A percentile compares a stretch with the other conserved stretches of the same genome.
Conservation (phyloP, 2,797 vertebrate species). For the Zenarchopterus dispar region DNA sequence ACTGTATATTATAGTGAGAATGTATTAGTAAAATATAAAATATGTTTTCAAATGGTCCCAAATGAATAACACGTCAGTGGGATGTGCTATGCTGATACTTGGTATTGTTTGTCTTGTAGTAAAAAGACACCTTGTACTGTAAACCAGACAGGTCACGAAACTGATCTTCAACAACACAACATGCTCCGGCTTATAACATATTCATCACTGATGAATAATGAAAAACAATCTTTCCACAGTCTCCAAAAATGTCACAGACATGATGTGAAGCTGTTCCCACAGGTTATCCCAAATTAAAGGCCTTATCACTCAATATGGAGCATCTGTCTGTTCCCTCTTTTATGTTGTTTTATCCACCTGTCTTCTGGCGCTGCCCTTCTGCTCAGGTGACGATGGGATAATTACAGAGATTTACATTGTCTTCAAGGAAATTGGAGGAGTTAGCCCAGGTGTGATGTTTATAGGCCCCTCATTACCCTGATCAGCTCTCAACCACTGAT, state of each 20-base stretch:
- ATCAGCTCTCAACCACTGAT: conserved; percentile 69
- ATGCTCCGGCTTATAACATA: conserved; percentile 38
- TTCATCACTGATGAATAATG: conserved; percentile 46
- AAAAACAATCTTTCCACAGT: conserved; percentile 20
- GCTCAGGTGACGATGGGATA: conserved; percentile 74
- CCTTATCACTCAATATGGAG: conserved; percentile 39
- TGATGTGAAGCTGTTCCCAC: conserved; percentile 13
- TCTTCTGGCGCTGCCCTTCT: conserved; percentile 67
- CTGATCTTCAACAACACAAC: conserved; percentile 32
- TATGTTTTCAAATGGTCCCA: too few species aligned
- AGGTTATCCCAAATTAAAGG: conserved; percentile 39
- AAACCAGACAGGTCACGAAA: conserved; percentile 24
- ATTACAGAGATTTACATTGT: conserved; percentile 84
- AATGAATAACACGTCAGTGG: background rate
- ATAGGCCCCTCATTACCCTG: conserved; percentile 75
- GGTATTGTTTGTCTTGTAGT: conserved; percentile 18
- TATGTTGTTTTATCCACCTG: conserved; percentile 78
- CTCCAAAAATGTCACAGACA: conserved; percentile 6
- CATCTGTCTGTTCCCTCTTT: conserved; percentile 64
- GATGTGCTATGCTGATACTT: conserved; percentile 9
- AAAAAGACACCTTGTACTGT: conserved; percentile 29
- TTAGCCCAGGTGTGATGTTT: conserved; percentile 78
- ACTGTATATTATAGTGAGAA: too few species aligned
- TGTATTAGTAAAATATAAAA: too few species aligned
- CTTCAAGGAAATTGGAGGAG: conserved; percentile 81